Base-by-base conservation (phyloP, 2,888 invertebrate genomes). In the Drosophila dives region DNA sequence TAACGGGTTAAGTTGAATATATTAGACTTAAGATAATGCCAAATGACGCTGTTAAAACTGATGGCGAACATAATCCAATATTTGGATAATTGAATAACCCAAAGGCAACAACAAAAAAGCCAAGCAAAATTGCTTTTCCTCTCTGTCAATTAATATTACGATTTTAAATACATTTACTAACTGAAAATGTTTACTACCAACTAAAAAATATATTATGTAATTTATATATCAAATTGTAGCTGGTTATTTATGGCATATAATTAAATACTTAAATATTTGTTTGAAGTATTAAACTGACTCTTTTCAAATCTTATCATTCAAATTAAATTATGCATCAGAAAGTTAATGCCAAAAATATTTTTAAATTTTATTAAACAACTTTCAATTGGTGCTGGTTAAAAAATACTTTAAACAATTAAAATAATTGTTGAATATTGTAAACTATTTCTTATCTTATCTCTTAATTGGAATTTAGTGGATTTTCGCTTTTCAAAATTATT, bases 1-100 rank as follows among this genome's bases (percentile, higher is more conserved):
- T 26, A 40, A 49, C 3, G 51, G 63, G 26, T 73, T 42, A 64
- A 55, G 64, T 29, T 33, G 32, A 23, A 17, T 20, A 38, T 42
- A 55, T 48, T 64, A n/a, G 3, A n/a, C 45, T 26, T 55, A 12
- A 51, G 11, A 17, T 53, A 23, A 34, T 40, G 29, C 26, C 26
- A 7, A 67, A 55, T 20, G 3, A 32, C 26, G 34, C 29, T 38
- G 48, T 45, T 33, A n/a, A 38, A 1, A 36, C 33, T 42, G 17
- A 40, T 33, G 12, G 33, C 26, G 10, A 51, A 20, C 40, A 40
- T 42, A 32, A 42, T n/a, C 50, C 40, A 40, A 56, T 38, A 54
- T 12, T 26, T 7, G 8, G 7, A 26, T 36, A 54, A 29, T 42
- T 60, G 26, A 7, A 54, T 20, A 17, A 36, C 11, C 20, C 26